Base-by-base conservation (phyloP, 2,113 vertebrate species). In the Benitochromis conjunctus region DNA sequence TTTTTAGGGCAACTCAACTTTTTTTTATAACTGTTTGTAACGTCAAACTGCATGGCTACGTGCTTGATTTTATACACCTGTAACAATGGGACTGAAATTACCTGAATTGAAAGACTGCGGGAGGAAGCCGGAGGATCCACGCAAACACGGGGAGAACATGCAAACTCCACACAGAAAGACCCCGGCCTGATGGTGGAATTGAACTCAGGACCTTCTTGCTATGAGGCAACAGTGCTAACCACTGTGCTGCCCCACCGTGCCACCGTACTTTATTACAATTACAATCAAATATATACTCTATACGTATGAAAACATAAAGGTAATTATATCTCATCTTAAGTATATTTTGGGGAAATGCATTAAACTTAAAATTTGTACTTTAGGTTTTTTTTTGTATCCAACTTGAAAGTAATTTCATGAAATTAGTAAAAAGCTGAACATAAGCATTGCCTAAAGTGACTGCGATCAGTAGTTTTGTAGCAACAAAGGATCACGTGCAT, bases 321-420 rank as follows among this genome's bases (percentile, higher is more conserved):
- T 64, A 21, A 38, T 21, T 5, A 0, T 38, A 64, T 64, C 58
- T 60, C 0, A 10, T 18, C 9, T 38, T 38, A 38, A 64, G 34
- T 0, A 38, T 38, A 38, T 64, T 64, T 38, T 21, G 4, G 34
- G 60, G 60, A 64, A 64, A 64, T n/a, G 18, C 60, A 64, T 64
- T 38, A 0, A 21, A 10, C 60, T 38, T 38, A 38, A 38, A 38
- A 64, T 38, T 38, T 38, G 34, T 38, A 38, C 60, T 38, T 64
- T 38, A n/a, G 0, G 0, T 38, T 34, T 64, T 64, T 38, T 29
- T 38, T 64, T 34, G 19, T n/a, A n/a, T 64, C 6, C 34, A 21
- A 64, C 60, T 64, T 64, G 60, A 64, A 64, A 34, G 6, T 34
- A 34, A 34, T 34, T 34, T 7, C 6, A 34, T 1, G 7, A 34